These are phyloP conservation scores for Alectura lathami DNA, from an alignment of 2,113 vertebrate species.

Conservation along the genomic window DNA sequence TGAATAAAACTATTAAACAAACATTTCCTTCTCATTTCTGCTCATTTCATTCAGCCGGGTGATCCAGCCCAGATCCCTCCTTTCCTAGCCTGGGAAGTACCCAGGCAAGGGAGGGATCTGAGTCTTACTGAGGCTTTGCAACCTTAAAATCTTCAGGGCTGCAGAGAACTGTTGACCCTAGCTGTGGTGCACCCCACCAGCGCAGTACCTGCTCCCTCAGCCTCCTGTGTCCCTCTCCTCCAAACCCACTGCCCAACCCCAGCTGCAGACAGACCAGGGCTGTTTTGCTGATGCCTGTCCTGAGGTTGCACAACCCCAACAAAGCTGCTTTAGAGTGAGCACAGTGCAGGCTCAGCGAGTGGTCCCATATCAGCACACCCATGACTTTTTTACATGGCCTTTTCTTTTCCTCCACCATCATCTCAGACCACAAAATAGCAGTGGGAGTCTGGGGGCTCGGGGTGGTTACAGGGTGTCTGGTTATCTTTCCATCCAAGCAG, in stretches of 20 bases:
- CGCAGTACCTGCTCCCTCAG: not conserved
- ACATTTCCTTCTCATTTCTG: not conserved
- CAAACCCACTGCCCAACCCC: not conserved
- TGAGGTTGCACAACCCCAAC: not conserved
- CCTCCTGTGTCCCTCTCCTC: not conserved
- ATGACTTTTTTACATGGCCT: not conserved
- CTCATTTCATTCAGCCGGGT: not conserved
- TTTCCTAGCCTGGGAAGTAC: not conserved
- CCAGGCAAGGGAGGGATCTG: not conserved
- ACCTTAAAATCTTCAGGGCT: not conserved
- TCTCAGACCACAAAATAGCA: not conserved
- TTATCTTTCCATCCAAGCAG: not conserved
- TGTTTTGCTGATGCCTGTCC: not conserved
- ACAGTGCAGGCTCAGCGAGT: not conserved
- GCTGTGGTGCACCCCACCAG: not conserved
- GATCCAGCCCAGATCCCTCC: not conserved
- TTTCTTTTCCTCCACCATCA: not conserved
- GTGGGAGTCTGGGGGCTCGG: not conserved
- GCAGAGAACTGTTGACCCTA: fast-evolving
- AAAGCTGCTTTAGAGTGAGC: not conserved
- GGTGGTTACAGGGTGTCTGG: not conserved
- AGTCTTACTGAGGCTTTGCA: not conserved
- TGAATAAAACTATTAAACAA: not conserved
- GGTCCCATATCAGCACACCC: not conserved
- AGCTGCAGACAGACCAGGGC: not conserved